Percentiles rank a stretch among this genome's conserved stretches.
Evolutionary conservation across 64 coral and sea anemone species (phyloP).

Genomic region (Actinia equina): DNA sequence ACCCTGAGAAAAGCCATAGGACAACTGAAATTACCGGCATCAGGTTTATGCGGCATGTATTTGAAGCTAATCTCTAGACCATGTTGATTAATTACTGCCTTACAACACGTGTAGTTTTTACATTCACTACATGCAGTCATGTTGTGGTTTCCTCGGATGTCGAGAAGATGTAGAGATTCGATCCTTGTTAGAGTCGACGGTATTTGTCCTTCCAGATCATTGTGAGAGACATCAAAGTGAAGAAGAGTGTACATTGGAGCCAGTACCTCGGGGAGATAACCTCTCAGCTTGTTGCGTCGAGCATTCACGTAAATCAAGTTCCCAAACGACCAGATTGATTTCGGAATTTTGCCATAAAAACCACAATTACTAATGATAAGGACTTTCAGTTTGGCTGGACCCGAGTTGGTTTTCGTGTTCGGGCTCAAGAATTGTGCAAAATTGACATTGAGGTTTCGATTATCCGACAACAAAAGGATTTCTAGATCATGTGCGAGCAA

Average conservation of each 20-base stretch:
- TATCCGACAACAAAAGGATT: neutral
- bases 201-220: neutral
- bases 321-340: conserved; percentile 21
- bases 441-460: neutral
- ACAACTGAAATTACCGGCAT: conserved; percentile 15
- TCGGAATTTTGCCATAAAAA: conserved; percentile 33
- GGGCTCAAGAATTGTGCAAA: neutral
- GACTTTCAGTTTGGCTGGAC: neutral
- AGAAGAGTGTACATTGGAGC: conserved; percentile 26
- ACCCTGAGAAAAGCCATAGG: conserved; percentile 44
- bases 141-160: neutral
- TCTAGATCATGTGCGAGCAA: neutral
- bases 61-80: neutral
- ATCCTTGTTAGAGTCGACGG: neutral
- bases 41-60: neutral
- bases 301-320: conserved; percentile 55
- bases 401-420: neutral
- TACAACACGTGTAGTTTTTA: neutral
- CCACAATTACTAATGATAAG: conserved; percentile 13
- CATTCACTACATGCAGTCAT: neutral
- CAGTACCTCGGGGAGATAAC: conserved; percentile 9
- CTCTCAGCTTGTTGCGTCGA: conserved; percentile 27
- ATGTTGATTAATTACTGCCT: neutral
- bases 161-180: neutral
- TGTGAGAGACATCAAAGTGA: conserved; percentile 3